These are phyloP conservation scores for Parnassius orleans DNA, from an alignment of 2,888 invertebrate genomes.

Conservation along the genomic window DNA sequence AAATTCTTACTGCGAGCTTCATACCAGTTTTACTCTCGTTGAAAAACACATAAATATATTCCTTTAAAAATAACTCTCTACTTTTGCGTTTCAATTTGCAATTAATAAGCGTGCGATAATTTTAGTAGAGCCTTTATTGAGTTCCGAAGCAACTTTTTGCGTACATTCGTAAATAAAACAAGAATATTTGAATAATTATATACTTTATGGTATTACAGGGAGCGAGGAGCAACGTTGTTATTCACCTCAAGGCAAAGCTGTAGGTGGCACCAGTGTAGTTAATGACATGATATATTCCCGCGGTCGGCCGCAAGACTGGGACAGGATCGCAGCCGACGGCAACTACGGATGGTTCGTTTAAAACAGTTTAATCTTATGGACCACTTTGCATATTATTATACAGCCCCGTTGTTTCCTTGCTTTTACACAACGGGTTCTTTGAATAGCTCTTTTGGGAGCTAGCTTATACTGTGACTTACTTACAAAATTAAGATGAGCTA, in stretches of 20 bases:
- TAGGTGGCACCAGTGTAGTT: conserved; percentile 91
- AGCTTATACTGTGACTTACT: conserved; percentile 22
- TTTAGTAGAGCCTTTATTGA: background rate
- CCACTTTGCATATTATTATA: conserved; percentile 25
- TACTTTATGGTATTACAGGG: conserved; percentile 43
- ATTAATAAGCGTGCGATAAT: background rate
- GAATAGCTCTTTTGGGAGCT: conserved; percentile 18
- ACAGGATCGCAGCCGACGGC: conserved; percentile 84
- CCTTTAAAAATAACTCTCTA: conserved; percentile 1
- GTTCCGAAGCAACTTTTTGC: background rate
- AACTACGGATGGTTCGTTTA: conserved; percentile 84
- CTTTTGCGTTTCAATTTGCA: conserved; percentile 2
- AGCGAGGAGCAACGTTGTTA: conserved; percentile 80
- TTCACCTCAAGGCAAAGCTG: conserved; percentile 88
- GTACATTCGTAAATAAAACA: background rate
- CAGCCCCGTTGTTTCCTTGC: conserved; percentile 2
- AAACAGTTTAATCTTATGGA: conserved; percentile 16
- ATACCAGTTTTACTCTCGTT: background rate
- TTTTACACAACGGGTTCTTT: conserved; percentile 8
- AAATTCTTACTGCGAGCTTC: conserved; percentile 1
- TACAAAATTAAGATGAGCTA: conserved; percentile 22
- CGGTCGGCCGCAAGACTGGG: conserved; percentile 87
- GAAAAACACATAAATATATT: conserved; percentile 3
- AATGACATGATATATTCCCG: conserved; percentile 93
- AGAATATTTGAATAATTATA: background rate